Evolutionary conservation across 2,797 vertebrate species (phyloP).

Genomic region (Chrosomus eos): DNA sequence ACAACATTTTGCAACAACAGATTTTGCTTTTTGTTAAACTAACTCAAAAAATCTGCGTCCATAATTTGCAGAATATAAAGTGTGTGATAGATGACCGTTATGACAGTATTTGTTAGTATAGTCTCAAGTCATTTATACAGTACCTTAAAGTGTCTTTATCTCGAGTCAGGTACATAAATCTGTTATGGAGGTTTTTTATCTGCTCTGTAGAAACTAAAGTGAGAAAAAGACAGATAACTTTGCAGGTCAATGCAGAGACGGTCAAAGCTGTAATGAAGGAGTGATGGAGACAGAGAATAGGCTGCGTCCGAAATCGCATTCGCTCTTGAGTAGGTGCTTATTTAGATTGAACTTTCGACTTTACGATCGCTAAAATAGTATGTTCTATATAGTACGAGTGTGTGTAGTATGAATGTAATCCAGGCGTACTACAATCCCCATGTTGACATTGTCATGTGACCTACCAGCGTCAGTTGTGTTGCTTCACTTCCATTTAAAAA

Average conservation of each 20-base stretch:
- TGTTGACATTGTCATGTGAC: neutral
- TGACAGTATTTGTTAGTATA: neutral
- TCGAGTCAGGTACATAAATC: conserved; percentile 88
- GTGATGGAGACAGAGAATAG: neutral
- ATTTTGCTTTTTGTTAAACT: neutral
- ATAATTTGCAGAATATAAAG: neutral
- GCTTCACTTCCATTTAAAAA: neutral
- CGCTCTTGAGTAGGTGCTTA: neutral
- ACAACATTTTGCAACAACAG: neutral
- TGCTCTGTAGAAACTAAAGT: conserved; percentile 88
- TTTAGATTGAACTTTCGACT: neutral
- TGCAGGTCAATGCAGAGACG: neutral
- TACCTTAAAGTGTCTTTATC: conserved; percentile 89
- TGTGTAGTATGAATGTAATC: neutral
- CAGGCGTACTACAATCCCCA: neutral
- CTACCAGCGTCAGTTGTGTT: neutral
- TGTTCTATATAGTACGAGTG: neutral
- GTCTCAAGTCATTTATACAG: neutral
- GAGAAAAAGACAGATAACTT: conserved; percentile 34
- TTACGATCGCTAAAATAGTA: neutral
- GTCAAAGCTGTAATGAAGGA: neutral
- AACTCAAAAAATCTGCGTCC: neutral
- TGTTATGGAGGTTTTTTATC: conserved; percentile 85
- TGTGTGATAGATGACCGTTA: neutral
- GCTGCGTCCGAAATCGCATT: neutral